These are phyloP conservation scores for Bradypodion ventrale DNA, from an alignment of 2,797 vertebrate species.

Conservation along the genomic window DNA sequence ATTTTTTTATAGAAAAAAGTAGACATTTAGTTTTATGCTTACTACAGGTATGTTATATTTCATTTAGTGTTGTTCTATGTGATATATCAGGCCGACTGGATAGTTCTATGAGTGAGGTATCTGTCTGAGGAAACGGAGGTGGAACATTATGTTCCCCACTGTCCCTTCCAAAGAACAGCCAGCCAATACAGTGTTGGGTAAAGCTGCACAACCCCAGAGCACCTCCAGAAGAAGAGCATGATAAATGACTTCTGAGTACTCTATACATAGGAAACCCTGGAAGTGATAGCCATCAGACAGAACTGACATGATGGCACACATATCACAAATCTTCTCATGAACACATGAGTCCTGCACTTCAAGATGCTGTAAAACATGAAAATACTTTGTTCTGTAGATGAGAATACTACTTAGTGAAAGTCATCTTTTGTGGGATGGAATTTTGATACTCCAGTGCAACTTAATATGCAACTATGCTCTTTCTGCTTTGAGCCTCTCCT, in stretches of 20 bases:
- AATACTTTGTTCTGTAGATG: conserved; percentile 31
- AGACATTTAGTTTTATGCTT: conserved; percentile 5
- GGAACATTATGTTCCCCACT: too few relatives aligned
- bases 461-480: not conserved
- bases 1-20: not conserved
- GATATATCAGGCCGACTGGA: conserved; percentile 25
- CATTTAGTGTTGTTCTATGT: conserved; percentile 41
- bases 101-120: too few relatives aligned
- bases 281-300: too few relatives aligned
- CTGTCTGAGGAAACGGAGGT: too few relatives aligned
- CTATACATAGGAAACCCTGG: too few relatives aligned
- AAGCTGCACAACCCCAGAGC: too few relatives aligned
- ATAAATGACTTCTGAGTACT: too few relatives aligned
- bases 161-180: too few relatives aligned
- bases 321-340: conserved; percentile 6
- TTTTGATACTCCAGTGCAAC: not conserved
- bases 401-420: not conserved
- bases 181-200: too few relatives aligned
- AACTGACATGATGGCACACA: too few relatives aligned
- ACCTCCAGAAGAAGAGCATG: too few relatives aligned
- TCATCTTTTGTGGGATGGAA: not conserved
- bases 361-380: conserved; percentile 49
- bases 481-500: not conserved
- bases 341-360: conserved; percentile 35
- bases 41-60: conserved; percentile 9